Conservation (phyloP, 2,113 vertebrate species). For the Sorex fumeus region DNA sequence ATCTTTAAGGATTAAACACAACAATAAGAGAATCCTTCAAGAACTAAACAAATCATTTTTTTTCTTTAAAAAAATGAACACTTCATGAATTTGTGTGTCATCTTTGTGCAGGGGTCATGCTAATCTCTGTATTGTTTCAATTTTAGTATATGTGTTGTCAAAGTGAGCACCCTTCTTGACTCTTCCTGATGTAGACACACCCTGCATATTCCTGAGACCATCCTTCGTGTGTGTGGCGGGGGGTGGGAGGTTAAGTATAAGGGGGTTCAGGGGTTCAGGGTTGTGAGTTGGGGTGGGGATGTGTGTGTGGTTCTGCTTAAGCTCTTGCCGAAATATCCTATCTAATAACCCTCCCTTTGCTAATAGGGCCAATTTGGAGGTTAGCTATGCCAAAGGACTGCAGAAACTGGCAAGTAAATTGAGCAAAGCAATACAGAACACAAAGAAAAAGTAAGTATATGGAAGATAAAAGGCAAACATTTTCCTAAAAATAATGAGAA, state of each 20-base stretch:
- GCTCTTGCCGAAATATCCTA: neutral
- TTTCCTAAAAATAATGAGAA: constrained; percentile 20
- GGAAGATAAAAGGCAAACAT: constrained; percentile 37
- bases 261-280: no score
- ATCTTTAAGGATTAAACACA: no score
- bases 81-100: no score
- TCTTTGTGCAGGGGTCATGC: no score
- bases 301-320: neutral
- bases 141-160: no score
- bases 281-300: neutral
- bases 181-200: no score
- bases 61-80: no score
- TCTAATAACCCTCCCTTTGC: constrained; percentile 43
- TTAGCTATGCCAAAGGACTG: constrained; percentile 92
- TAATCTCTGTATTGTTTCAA: no score
- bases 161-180: no score
- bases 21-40: no score
- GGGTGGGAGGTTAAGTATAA: neutral
- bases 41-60: no score
- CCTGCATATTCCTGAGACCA: no score
- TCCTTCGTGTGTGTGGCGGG: neutral
- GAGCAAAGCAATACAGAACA: constrained; percentile 90
- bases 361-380: constrained; percentile 91
- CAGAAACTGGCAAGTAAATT: constrained; percentile 92
- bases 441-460: constrained; percentile 91